A percentile compares a stretch with the other conserved stretches of the same genome.
phyloP scores from a whole-genome alignment of 2,888 invertebrate species.

The Beris chalybata region DNA sequence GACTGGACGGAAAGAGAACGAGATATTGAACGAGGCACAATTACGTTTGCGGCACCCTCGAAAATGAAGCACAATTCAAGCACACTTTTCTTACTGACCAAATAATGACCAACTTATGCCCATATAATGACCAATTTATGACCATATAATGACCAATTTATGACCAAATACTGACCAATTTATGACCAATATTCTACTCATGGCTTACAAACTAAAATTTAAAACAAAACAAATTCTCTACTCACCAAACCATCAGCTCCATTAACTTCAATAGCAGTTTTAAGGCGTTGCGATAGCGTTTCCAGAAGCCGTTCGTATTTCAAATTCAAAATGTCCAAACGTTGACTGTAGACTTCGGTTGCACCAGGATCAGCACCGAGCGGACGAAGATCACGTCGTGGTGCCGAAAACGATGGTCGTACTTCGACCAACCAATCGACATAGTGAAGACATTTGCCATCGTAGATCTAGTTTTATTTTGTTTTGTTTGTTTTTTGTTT shows the following conservation, averaged over 20 bases:
- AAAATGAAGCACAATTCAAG: no score
- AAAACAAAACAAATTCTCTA: slow-evolving; percentile 34
- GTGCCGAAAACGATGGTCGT: slow-evolving; percentile 56
- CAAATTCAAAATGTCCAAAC: slow-evolving; percentile 54
- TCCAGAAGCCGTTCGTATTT: slow-evolving; percentile 57
- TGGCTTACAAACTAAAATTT: no score
- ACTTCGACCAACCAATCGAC: slow-evolving; percentile 56
- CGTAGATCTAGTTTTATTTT: slow-evolving; percentile 51
- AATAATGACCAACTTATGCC: no score
- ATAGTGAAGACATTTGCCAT: slow-evolving; percentile 56
- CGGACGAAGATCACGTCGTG: slow-evolving; percentile 53
- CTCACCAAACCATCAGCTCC: slow-evolving; percentile 57
- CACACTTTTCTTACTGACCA: no score
- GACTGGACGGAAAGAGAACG: no score
- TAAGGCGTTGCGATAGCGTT: slow-evolving; percentile 54
- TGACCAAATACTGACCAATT: no score
- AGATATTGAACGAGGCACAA: no score
- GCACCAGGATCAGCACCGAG: slow-evolving; percentile 55
- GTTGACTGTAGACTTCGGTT: slow-evolving; percentile 55
- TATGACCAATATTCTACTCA: no score
- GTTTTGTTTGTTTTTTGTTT: slow-evolving; percentile 11
- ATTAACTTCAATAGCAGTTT: slow-evolving; percentile 56
- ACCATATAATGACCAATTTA: no score
- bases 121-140: no score
- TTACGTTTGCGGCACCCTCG: no score